Base-by-base conservation (phyloP, 2,888 invertebrate species). In the Eueremaeus valkanovi region DNA sequence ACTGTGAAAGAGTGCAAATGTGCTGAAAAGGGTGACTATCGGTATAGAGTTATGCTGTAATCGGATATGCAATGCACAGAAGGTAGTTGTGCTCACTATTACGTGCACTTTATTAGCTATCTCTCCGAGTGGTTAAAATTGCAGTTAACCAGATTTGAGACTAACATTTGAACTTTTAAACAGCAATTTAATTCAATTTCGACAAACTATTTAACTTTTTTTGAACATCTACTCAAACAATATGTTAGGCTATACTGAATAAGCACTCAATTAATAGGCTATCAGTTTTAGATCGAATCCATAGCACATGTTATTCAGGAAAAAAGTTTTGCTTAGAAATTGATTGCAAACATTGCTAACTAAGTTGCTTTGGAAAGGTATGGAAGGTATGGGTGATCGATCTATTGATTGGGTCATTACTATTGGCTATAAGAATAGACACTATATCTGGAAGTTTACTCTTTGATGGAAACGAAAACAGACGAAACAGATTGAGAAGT, bases 1-100 rank as follows among this genome's bases (percentile, higher is more conserved):
- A 45, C 18, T 27, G 42, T 27, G 24, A 70, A 45, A 24, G 2
- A 18, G 33, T 70, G 70, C 45, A 70, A 45, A 70, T 45, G 45
- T 42, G 42, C 40, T 70, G 11, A 70, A 42, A 70, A 29, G 66
- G 36, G 16, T 70, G 27, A 27, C 70, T 68, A 31, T 33, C 27
- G 13, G 24, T n/a, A n/a, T 27, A 13, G 16, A 21, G 24, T 36
- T 70, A 45, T 70, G 21, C 70, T 70, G 70, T 70, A 70, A 70
- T 70, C 13, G 9, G 70, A 70, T 70, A 70, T 45, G 42, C 27
- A 70, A 21, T 70, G 45, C 70, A 27, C 70, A 70, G 70, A 70
- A 70, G 70, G 70, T 70, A 70, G 42, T 1, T 33, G 63, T 66
- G n/a, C n/a, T n/a, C n/a, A 36, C 36, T 66, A 66, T 16, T 66